Base-by-base conservation (phyloP, 1,140 invertebrate genomes). In the Bombus affinis region DNA sequence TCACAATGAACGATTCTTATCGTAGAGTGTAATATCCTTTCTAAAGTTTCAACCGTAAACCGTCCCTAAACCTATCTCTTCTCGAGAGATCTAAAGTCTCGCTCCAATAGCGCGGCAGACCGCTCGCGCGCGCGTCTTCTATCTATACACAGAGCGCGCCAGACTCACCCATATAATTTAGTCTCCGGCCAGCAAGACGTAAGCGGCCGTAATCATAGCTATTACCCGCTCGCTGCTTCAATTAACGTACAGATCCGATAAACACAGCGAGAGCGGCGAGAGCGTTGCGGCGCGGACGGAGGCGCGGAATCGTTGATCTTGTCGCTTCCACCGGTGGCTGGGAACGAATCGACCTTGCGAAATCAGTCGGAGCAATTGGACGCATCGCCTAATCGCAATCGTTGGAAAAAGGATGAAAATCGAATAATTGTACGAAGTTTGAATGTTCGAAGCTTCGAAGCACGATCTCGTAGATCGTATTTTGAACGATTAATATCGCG, bases 161-260 rank as follows among this genome's bases (percentile, higher is more conserved):
- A 62, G 66, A n/a, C 68, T 77, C 84, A 39, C 80, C 79, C 82
- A 72, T 87, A 44, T 87, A 85, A 87, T 87, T 87, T 85, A 79
- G 82, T 62, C 47, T 53, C 82, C 37, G 44, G 82, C 42, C 35
- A 42, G 75, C 53, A 70, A 79, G 76, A 85, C 82, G 62, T 79
- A 86, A 84, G 85, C 74, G 66, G 32, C n/a, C 57, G 66, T 83
- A 87, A 87, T 73, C 75, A 80, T 79, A 84, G 81, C 83, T 74
- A 79, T 86, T 86, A 77, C 47, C 66, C 71, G 73, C 65, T 77
- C 81, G 81, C 59, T 81, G 81, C 71, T 83, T 86, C 85, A 72
- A 86, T 86, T 86, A 83, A 71, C 85, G 85, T 81, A 75, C 71
- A 81, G 79, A 75, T 81, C 59, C 71, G 84, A 85, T 85, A 81